Conservation (phyloP, 2,797 vertebrate genomes). For the Gouania willdenowi region DNA sequence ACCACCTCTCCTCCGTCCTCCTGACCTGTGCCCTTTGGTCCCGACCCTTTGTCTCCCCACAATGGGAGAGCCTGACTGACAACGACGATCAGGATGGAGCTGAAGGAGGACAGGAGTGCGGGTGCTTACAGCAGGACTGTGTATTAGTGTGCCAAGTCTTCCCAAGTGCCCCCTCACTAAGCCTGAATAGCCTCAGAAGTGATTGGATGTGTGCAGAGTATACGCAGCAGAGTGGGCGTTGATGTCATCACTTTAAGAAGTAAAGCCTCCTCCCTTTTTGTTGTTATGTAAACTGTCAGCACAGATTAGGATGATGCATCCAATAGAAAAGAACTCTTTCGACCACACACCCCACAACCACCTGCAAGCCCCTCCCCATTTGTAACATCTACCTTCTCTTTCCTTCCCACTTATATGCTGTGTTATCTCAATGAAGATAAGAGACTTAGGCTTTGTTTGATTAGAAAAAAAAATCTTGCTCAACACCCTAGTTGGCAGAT, state of each 20-base stretch:
- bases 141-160: conserved; percentile 17
- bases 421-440: background rate
- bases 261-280: conserved; percentile 42
- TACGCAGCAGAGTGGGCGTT: conserved; percentile 25
- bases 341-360: conserved; percentile 57
- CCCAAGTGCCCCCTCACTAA: conserved; percentile 13
- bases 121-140: conserved; percentile 6
- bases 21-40: conserved; percentile 43
- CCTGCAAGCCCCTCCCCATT: conserved; percentile 3
- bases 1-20: conserved; percentile 16
- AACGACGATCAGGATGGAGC: conserved; percentile 29
- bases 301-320: conserved; percentile 49
- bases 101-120: conserved; percentile 24
- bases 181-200: conserved; percentile 26
- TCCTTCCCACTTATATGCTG: background rate
- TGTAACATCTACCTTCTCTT: background rate
- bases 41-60: conserved; percentile 15
- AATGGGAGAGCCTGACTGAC: conserved; percentile 26
- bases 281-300: conserved; percentile 68
- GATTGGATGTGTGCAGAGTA: conserved; percentile 30
- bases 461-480: no score
- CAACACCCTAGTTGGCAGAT: no score
- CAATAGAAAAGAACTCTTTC: conserved; percentile 60
- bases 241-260: conserved; percentile 49
- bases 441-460: no score